A percentile compares a stretch with the other conserved stretches of the same genome.
phyloP scores from a whole-genome alignment of 2,113 vertebrate genomes.

The Monopterus albus region DNA sequence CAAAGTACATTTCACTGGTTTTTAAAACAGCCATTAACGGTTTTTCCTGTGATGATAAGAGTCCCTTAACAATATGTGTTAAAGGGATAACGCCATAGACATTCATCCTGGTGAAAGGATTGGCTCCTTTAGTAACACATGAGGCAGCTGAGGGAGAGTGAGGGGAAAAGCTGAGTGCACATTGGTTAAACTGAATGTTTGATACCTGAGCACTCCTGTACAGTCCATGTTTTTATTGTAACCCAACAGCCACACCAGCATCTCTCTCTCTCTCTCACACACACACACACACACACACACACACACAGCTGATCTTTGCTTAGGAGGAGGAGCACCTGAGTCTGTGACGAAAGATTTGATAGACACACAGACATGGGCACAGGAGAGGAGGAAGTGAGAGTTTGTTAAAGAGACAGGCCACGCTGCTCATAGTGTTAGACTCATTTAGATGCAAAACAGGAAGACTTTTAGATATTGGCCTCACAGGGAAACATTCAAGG shows the following conservation, averaged over 20 bases:
- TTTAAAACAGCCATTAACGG: too few species aligned
- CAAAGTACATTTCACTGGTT: too few species aligned
- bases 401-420: constrained; percentile 25
- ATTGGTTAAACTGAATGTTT: too few species aligned
- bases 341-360: constrained; percentile 43
- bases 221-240: too few species aligned
- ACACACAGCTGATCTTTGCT: constrained; percentile 60
- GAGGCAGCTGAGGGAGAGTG: neutral
- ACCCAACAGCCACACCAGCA: constrained; percentile 28
- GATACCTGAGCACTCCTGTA: too few species aligned
- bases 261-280: constrained; percentile 11
- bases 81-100: neutral
- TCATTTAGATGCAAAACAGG: constrained; percentile 50
- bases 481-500: neutral
- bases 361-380: neutral
- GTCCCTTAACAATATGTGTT: neutral
- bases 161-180: constrained; percentile 31
- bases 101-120: constrained; percentile 5
- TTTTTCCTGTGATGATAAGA: too few species aligned
- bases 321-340: constrained; percentile 54
- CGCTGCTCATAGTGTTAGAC: constrained; percentile 12
- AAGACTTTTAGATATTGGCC: constrained; percentile 11
- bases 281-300: constrained; percentile 19
- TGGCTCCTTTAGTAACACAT: neutral
- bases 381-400: constrained; percentile 32